Base-by-base conservation (phyloP, 1,140 invertebrate species). In the Teleopsis dalmanni region DNA sequence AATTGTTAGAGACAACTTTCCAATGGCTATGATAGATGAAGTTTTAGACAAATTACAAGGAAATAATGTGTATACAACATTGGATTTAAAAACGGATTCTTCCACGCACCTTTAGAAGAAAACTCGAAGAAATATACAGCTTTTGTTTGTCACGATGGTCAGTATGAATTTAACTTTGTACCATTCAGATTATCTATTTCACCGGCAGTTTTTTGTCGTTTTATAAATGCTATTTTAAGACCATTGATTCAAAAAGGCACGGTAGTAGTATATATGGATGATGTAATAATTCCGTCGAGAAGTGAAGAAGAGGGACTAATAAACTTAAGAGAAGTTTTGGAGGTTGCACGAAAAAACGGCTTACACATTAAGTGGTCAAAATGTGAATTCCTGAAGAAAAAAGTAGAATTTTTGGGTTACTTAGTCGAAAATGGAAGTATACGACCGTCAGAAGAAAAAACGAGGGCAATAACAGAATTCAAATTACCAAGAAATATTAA, bases 11-110 rank as follows among this genome's bases (percentile, higher is more conserved):
- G 36, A 23, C 41, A 51, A 45, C 14, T 60, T 57, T 31, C 59
- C 59, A 7, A 55, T 60, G 5, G 49, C 58, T 9, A 21, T 60
- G 29, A 59, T 61, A 0, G 54, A 50, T 19, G 52, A 60, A 18
- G 27, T 45, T 14, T 9, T 45, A 4, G 14, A 45, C 8, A 45
- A n/a, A 22, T 4, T 45, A 18, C 43, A 45, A 33, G n/a, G 18
- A 4, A 2, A 14, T 4, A 27, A 56, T 75, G 56, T 53, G 31
- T 78, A 76, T 44, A 56, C 60, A 1, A 58, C 62, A 0, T 50
- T 80, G 1, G 76, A 78, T 60, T 54, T 77, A 27, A 76, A 56
- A 27, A 75, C n/a, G 7, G 62, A 0, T 71, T 65, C 47, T 58
- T 64, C 21, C 71, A 73, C 40, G 57, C 73, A 0, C 51, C 46